A percentile compares a stretch with the other conserved stretches of the same genome.
Conservation (phyloP, 2,113 vertebrate species). For the Hoplias malabaricus region DNA sequence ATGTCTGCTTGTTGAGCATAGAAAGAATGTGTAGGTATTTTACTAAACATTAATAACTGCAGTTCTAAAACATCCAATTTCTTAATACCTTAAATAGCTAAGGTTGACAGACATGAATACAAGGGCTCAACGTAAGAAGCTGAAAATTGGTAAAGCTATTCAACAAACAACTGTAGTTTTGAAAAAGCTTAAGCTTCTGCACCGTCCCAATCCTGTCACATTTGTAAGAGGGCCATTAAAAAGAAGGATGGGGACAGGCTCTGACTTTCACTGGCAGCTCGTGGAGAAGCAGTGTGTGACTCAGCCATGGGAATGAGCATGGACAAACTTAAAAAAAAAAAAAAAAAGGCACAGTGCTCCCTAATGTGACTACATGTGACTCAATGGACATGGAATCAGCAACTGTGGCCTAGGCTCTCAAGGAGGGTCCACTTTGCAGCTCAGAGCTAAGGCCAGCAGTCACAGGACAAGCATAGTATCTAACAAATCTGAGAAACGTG, state of each 20-base stretch:
- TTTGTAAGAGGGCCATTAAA: neutral
- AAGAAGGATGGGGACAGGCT: neutral
- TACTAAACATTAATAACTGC: no score
- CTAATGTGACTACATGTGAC: constrained; percentile 24
- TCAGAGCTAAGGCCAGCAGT: neutral
- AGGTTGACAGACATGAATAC: no score
- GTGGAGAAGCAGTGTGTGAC: neutral
- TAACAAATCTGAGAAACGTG: neutral
- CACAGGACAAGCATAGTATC: neutral
- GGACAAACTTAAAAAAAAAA: no score
- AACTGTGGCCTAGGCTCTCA: constrained; percentile 1
- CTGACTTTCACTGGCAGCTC: constrained; percentile 22
- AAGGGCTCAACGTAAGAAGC: neutral
- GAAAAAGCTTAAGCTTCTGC: neutral
- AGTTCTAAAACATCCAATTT: no score
- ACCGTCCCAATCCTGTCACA: neutral
- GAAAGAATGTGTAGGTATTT: no score
- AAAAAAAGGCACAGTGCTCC: constrained; percentile 11
- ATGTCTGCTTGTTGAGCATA: no score
- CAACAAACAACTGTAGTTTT: neutral
- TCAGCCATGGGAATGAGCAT: constrained; percentile 9
- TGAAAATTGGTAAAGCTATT: neutral
- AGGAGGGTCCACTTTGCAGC: neutral
- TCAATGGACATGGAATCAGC: constrained; percentile 19
- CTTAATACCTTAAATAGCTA: no score